phyloP scores from a whole-genome alignment of 2,113 vertebrate species.

The Gobius niger region DNA sequence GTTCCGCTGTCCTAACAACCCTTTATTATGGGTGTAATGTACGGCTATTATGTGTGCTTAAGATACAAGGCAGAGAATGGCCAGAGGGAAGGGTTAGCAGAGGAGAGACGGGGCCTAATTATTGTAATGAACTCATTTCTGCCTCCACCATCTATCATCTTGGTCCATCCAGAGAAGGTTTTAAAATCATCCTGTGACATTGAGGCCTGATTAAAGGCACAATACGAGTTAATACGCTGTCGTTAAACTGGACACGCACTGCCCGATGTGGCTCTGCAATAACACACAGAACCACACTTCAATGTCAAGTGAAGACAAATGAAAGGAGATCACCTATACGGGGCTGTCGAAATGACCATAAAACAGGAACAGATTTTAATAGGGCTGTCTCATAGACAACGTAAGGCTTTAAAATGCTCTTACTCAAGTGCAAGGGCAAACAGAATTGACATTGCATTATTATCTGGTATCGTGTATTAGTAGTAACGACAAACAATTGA shows the following conservation, averaged over 20 bases:
- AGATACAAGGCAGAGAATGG: slow-evolving; percentile 55
- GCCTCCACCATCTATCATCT: slow-evolving; percentile 58
- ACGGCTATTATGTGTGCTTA: slow-evolving; percentile 68
- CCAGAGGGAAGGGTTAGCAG: slow-evolving; percentile 26
- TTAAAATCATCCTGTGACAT: slow-evolving; percentile 75
- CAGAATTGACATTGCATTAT: no score
- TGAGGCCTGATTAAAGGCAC: slow-evolving; percentile 70
- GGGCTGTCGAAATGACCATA: not conserved
- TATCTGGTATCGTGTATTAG: no score
- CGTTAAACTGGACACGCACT: slow-evolving; percentile 40
- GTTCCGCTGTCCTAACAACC: slow-evolving; percentile 56
- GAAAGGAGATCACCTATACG: slow-evolving; percentile 2
- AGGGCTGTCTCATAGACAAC: not conserved
- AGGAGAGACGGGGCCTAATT: slow-evolving; percentile 64
- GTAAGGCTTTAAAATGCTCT: no score
- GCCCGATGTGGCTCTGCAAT: slow-evolving; percentile 38
- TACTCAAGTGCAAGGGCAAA: not conserved
- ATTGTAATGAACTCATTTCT: slow-evolving; percentile 73
- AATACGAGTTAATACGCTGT: slow-evolving; percentile 58
- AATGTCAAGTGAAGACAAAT: slow-evolving; percentile 19
- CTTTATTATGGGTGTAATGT: slow-evolving; percentile 62
- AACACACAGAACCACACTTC: not conserved
- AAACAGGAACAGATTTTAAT: not conserved
- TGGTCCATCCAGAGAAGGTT: slow-evolving; percentile 59
- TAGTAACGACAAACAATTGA: no score